Evolutionary conservation across 2,888 invertebrate species (phyloP), one percentile per base, ranked within the genome.

Genomic region (Eupelmus urozonus): DNA sequence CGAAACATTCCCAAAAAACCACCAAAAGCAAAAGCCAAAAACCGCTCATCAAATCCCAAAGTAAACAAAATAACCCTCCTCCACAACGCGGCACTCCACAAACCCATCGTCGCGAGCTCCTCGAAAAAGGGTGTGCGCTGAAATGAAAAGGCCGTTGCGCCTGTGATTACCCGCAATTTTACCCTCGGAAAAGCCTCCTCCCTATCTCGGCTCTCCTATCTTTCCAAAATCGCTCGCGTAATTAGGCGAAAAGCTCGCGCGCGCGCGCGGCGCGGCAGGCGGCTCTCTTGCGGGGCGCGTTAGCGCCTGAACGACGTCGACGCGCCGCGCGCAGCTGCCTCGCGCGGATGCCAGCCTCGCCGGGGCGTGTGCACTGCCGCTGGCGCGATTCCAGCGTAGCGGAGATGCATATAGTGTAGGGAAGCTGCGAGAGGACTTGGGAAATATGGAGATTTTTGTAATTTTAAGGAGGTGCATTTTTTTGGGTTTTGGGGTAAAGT

Each of bases 301-400:
- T n/a, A 34, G 70, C 70, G 63, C 76, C 76, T 76, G 65, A 53
- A 57, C 63, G 65, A 65, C 16, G 75, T 13, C 65, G 25, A 53
- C 53, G 29, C 67, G 25, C 23, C 45, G 27, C 40, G 20, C 76
- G 16, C 20, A 25, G 65, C 27, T 65, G 73, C 51, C n/a, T 40
- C 23, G 45, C 40, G 34, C 16, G 49, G 65, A 16, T 65, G 76
- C 76, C 18, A 49, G 59, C 45, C 25, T 11, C 34, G 29, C 53
- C 7, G 45, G 25, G 23, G 63, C 25, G 25, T 40, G 45, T n/a
- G 5, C 16, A 13, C 27, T 23, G 23, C 11, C 23, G 7, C 59
- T 70, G 70, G 70, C 70, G 42, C 16, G 16, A 5, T 59, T 70
- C 70, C 70, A 70, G 57, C 40, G 63, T n/a, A 16, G n/a, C 25